phyloP scores from a whole-genome alignment of 2,113 vertebrate species.

The Mugil cephalus region DNA sequence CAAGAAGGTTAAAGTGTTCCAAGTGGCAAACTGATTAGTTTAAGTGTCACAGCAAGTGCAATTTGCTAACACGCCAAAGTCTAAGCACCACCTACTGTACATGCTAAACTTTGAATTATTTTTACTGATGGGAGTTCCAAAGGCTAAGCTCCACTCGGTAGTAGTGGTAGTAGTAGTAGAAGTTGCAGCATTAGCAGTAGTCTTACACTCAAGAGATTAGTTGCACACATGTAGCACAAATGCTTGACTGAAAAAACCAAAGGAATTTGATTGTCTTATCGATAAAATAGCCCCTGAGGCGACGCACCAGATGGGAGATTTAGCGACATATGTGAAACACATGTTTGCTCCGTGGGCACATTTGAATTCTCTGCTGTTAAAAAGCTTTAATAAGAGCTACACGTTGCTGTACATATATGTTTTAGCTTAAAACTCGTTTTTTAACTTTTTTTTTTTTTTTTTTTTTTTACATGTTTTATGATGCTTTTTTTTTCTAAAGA shows the following conservation, averaged over 20 bases:
- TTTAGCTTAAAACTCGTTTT: slow-evolving; percentile 23
- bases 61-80: slow-evolving; percentile 57
- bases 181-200: background rate
- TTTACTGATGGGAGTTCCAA: slow-evolving; percentile 30
- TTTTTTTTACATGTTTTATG: slow-evolving; percentile 19
- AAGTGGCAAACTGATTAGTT: slow-evolving; percentile 30
- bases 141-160: background rate
- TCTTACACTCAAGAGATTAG: slow-evolving; percentile 45
- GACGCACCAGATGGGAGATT: slow-evolving; percentile 39
- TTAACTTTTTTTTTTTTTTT: slow-evolving; percentile 16
- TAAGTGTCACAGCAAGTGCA: slow-evolving; percentile 67
- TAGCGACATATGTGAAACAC: slow-evolving; percentile 49
- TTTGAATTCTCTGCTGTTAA: slow-evolving; percentile 41
- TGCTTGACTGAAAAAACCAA: slow-evolving; percentile 72
- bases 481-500: slow-evolving; percentile 39
- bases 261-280: slow-evolving; percentile 52
- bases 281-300: slow-evolving; percentile 39
- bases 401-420: slow-evolving; percentile 30
- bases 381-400: slow-evolving; percentile 1
- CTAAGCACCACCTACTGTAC: slow-evolving; percentile 30
- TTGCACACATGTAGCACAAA: slow-evolving; percentile 47
- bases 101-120: slow-evolving; percentile 13
- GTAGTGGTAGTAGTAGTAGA: background rate
- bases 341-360: slow-evolving; percentile 39
- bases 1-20: slow-evolving; percentile 21